These are phyloP conservation scores for Helostoma temminkii DNA, from an alignment of 2,797 vertebrate genomes.

Conservation along the genomic window DNA sequence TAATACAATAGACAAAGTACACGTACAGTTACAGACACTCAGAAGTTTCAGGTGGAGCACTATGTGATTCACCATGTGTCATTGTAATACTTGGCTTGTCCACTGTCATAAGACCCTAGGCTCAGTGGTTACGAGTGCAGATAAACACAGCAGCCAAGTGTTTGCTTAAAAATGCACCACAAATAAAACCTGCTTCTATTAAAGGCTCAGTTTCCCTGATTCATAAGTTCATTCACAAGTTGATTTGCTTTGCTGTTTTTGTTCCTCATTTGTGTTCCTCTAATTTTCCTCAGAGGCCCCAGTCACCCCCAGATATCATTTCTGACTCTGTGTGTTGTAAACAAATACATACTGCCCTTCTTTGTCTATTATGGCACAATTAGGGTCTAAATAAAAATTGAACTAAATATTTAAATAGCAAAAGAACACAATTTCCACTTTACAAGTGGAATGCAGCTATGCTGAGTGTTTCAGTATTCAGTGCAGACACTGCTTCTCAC, in stretches of 20 bases:
- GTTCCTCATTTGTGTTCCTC: too few relatives aligned
- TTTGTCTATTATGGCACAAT: too few relatives aligned
- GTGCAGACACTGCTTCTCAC: neutral
- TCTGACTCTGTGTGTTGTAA: neutral
- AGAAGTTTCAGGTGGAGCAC: neutral
- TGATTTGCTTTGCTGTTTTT: neutral
- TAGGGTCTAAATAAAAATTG: neutral
- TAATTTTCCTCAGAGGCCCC: too few relatives aligned
- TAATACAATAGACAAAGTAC: constrained; percentile 3
- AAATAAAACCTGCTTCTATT: neutral
- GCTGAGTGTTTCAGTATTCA: neutral
- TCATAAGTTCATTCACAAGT: neutral
- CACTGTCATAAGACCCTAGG: too few relatives aligned
- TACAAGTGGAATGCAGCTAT: neutral
- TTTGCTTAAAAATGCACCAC: too few relatives aligned
- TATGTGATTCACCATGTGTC: neutral
- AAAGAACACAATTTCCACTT: neutral
- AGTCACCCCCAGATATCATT: neutral
- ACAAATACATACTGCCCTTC: neutral
- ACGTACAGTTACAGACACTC: neutral
- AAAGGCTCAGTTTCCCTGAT: neutral
- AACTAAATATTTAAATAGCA: neutral
- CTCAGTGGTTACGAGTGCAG: too few relatives aligned
- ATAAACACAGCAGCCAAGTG: neutral
- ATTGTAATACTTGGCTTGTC: neutral